Evolutionary conservation across 2,113 vertebrate species (phyloP), one percentile per base, ranked within the genome.

Genomic region (Xenopus laevis): DNA sequence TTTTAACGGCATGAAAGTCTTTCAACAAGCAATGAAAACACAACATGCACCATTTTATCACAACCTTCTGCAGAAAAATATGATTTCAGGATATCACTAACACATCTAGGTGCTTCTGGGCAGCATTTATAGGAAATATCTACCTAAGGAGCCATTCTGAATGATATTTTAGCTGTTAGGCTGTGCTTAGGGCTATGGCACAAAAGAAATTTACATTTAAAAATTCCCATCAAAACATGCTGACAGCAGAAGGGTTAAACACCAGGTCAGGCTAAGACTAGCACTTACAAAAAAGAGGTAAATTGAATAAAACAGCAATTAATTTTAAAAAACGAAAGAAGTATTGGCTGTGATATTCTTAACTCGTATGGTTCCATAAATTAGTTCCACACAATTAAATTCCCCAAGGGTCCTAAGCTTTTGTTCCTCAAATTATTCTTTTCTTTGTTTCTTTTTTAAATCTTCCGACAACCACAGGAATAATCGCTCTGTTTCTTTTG

Each of bases 1-100:
- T 97, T 95, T 97, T 96, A 97, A 96, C 95, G 90, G 94, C 93
- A 91, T 94, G 95, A 94, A 94, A 94, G 94, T 95, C 89, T 92
- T 95, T 95, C 93, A 90, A 93, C 92, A 92, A 90, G 87, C 92
- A 89, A 93, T 91, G 86, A 91, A 95, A 95, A 95, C 93, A 92
- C 87, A 91, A 91, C 90, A 92, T 90, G 91, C 84, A 92, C 86
- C 88, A 90, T 87, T 91, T 79, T 92, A 89, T 84, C 89, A 84
- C 87, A 86, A 90, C 88, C 88, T 89, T 89, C 89, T 89, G 87
- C 87, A 82, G 85, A 81, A 86, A 92, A 91, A 93, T 91, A 91
- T 79, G 81, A 92, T 92, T 88, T 91, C 88, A 87, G 88, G 91
- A 93, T 92, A 90, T 88, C 90, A 84, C 85, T 88, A 60, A 60